Percentiles rank a stretch among this genome's conserved stretches.
phyloP scores from a whole-genome alignment of 2,113 vertebrate genomes.

The Helogale parvula region DNA sequence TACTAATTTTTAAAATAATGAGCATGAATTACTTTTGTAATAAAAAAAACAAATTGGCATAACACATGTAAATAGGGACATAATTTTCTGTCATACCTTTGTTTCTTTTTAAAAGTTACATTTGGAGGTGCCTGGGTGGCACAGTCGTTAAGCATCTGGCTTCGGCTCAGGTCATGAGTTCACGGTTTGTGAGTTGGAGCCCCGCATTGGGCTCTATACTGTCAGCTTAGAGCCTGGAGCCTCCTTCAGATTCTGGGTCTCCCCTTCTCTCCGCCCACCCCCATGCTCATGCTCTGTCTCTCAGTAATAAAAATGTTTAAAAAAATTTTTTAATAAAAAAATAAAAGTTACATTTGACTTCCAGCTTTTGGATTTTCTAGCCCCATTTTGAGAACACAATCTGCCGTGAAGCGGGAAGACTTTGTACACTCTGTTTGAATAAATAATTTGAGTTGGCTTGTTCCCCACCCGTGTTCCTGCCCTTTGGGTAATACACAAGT shows the following conservation, averaged over 20 bases:
- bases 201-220: no score
- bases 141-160: no score
- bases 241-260: no score
- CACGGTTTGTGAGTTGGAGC: no score
- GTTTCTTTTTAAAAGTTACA: slow-evolving; percentile 1
- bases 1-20: slow-evolving; percentile 47
- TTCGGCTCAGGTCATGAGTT: no score
- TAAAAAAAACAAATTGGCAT: slow-evolving; percentile 33
- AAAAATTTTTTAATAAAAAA: neutral
- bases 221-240: no score
- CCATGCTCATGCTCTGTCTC: no score
- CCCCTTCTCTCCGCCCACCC: no score
- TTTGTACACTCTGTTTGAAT: neutral
- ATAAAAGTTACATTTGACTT: neutral
- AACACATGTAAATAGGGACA: neutral
- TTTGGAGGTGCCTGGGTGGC: no score
- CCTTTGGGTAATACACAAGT: slow-evolving; percentile 9
- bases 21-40: slow-evolving; percentile 28
- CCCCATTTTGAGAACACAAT: neutral
- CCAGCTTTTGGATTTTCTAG: neutral
- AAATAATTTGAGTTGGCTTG: slow-evolving; percentile 6
- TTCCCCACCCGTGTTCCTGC: neutral
- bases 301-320: no score
- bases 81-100: neutral
- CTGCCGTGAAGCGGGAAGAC: neutral